Evolutionary conservation across 2,797 vertebrate species (phyloP).

Genomic region (Glyptemys insculpta): DNA sequence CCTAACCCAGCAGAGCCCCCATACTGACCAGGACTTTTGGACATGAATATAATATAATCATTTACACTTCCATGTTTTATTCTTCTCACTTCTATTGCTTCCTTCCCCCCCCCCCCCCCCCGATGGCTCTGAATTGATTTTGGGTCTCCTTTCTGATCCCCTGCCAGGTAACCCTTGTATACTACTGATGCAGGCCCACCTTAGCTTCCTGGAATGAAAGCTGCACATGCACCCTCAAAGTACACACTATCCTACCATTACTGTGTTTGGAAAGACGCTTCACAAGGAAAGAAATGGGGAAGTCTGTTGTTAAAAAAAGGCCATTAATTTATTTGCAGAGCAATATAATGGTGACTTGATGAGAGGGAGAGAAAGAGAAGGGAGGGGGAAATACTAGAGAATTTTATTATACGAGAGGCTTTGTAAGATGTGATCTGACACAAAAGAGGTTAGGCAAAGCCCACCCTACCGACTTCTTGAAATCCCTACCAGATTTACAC

Average conservation of each 20-base stretch:
- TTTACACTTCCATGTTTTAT: background rate
- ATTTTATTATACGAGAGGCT: background rate
- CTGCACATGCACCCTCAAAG: background rate
- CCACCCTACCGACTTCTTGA: background rate
- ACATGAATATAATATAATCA: background rate
- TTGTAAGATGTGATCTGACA: background rate
- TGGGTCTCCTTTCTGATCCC: background rate
- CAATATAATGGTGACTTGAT: background rate
- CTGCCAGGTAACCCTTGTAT: background rate
- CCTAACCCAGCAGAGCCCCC: background rate
- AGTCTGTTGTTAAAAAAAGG: background rate
- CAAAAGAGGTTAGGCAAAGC: background rate
- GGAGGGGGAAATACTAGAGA: background rate
- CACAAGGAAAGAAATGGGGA: background rate
- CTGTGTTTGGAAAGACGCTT: background rate
- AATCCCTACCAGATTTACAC: background rate
- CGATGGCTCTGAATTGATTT: background rate
- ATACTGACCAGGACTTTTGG: background rate
- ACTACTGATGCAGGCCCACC: background rate
- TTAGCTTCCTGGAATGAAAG: background rate
- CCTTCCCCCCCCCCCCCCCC: background rate
- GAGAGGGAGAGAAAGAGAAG: background rate
- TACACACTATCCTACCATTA: background rate
- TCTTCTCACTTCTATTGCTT: background rate
- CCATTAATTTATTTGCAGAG: background rate